phyloP scores from a whole-genome alignment of 2,113 vertebrate genomes.

The Trachemys scripta region DNA sequence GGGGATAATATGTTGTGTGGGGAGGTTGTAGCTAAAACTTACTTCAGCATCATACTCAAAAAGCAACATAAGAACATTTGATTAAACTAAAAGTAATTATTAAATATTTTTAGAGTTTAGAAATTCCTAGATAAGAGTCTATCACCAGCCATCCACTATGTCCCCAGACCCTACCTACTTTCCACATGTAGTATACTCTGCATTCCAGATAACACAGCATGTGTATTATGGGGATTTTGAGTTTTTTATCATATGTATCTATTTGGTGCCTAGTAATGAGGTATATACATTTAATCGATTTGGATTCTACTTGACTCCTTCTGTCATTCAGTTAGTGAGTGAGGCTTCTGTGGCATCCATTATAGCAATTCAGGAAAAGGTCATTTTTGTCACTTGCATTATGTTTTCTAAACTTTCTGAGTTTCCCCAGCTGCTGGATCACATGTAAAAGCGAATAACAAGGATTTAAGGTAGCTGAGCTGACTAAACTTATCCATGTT shows the following conservation, averaged over 20 bases:
- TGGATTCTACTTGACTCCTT: neutral
- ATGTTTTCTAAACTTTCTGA: constrained; percentile 4
- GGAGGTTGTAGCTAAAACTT: neutral
- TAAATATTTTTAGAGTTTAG: neutral
- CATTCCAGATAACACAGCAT: neutral
- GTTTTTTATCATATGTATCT: neutral
- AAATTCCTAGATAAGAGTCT: neutral
- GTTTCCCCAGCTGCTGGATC: constrained; percentile 4
- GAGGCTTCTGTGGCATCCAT: neutral
- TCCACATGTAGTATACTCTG: fast-evolving
- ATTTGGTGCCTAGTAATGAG: constrained; percentile 6
- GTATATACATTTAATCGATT: neutral
- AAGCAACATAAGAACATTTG: neutral
- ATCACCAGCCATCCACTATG: neutral
- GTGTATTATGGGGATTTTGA: neutral
- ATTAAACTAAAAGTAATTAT: neutral
- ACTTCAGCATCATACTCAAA: neutral
- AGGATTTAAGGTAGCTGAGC: constrained; percentile 39
- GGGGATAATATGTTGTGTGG: neutral
- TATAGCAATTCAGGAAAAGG: neutral
- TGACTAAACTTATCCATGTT: constrained; percentile 14
- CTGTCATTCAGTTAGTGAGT: neutral
- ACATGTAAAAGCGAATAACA: neutral
- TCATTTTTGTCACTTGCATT: constrained; percentile 14
- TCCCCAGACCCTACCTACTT: neutral